Evolutionary conservation across 2,888 invertebrate genomes (phyloP).

Genomic region (Drosophila pegasa): DNA sequence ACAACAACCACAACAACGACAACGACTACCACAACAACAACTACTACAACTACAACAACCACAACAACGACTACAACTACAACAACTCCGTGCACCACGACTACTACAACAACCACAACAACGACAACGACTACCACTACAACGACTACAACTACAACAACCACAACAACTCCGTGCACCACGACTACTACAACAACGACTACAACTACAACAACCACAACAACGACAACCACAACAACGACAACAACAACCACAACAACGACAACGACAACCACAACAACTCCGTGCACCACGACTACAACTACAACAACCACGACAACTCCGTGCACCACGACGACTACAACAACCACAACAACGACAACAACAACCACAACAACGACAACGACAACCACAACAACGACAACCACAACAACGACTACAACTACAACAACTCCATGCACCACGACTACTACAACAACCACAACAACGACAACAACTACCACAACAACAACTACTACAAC

Average conservation of each 20-base stretch:
- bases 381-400: neutral
- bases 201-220: neutral
- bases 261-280: conserved; percentile 7
- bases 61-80: neutral
- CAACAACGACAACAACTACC: conserved; percentile 5
- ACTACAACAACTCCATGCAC: neutral
- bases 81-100: neutral
- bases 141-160: neutral
- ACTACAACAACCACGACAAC: neutral
- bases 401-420: neutral
- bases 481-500: neutral
- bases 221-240: neutral
- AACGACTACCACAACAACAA: neutral
- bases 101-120: neutral
- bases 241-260: neutral
- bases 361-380: neutral
- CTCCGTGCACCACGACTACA: conserved; percentile 1
- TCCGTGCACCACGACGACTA: neutral
- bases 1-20: conserved; percentile 8
- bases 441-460: neutral
- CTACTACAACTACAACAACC: neutral
- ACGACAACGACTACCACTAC: neutral
- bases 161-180: conserved; percentile 1
- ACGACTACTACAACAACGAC: neutral
- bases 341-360: conserved; percentile 1